Base-by-base conservation (phyloP, 2,888 invertebrate species). In the Cactoblastis cactorum region DNA sequence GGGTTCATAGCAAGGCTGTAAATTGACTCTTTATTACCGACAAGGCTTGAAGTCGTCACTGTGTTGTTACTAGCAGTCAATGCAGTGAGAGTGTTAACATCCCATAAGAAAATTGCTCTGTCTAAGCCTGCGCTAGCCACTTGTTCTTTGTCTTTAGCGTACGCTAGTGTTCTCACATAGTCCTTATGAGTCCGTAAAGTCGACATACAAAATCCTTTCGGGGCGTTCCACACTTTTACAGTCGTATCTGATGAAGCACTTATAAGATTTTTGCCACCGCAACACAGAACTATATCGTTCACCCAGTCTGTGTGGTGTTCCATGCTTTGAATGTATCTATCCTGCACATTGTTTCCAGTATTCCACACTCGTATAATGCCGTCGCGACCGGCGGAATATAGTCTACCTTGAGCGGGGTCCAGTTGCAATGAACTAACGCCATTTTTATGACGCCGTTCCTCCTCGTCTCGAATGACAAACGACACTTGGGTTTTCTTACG, bases 231-330 rank as follows among this genome's bases (percentile, higher is more conserved):
- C 54, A 99, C 98, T 88, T 99, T 99, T 0, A 99, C 98, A 38
- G 99, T 99, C 15, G 99, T 98, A 82, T 99, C 99, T 57, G 98
- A 98, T 72, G 99, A 99, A 3, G 99, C 99, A 56, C 99, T 99
- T 78, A 99, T 99, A 66, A 99, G 92, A 84, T 98, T 98, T 80
- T 97, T 95, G 33, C 99, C 99, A 59, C 96, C 96, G 82, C 98
- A 98, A 79, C 99, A 99, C 22, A 99, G 91, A 34, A 99, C 96
- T 75, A 99, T 97, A 85, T 99, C 99, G 84, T 99, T 99, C 45
- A 99, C 98, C 99, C 99, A 99, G 83, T 99, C 99, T 1, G 98
- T 99, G 79, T 99, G 99, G 83, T 99, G 99, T 80, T 99, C 99
- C 98, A 99, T 97, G 24, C 98, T 97, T 74, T 97, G 96, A 55